Evolutionary conservation across 2,888 invertebrate species (phyloP).

Genomic region (Polia nebulosa): DNA sequence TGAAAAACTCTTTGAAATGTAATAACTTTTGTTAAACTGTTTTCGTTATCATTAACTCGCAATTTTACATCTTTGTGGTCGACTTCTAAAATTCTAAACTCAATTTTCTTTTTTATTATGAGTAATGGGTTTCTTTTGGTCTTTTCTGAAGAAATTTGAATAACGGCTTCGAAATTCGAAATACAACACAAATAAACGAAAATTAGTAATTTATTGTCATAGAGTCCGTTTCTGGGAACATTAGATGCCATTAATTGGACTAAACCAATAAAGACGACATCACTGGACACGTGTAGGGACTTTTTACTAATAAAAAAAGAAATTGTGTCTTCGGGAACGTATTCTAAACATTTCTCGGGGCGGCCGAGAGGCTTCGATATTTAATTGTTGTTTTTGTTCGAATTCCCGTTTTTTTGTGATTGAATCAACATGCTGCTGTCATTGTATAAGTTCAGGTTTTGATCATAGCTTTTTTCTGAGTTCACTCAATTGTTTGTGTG

Average conservation of each 20-base stretch:
- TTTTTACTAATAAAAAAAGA: slow-evolving; percentile 75
- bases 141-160: slow-evolving; percentile 57
- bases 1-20: slow-evolving; percentile 49
- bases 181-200: slow-evolving; percentile 74
- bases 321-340: slow-evolving; percentile 73
- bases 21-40: slow-evolving; percentile 41
- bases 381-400: slow-evolving; percentile 91
- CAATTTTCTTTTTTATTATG: slow-evolving; percentile 54
- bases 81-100: slow-evolving; percentile 41
- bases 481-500: slow-evolving; percentile 88
- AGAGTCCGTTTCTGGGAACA: slow-evolving; percentile 81
- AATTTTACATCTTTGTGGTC: slow-evolving; percentile 40
- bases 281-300: slow-evolving; percentile 84
- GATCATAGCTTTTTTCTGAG: slow-evolving; percentile 84
- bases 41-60: slow-evolving; percentile 52
- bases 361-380: slow-evolving; percentile 78
- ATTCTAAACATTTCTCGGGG: slow-evolving; percentile 89
- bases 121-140: slow-evolving; percentile 34
- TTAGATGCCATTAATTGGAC: slow-evolving; percentile 88
- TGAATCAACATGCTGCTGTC: slow-evolving; percentile 90
- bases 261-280: slow-evolving; percentile 90
- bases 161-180: slow-evolving; percentile 65
- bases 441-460: slow-evolving; percentile 89
- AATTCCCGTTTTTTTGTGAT: slow-evolving; percentile 90
- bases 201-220: slow-evolving; percentile 83